Evolutionary conservation across 37 sponge, comb jelly and placozoan species (phyloP).

Genomic region (Hexactinellida sp.): DNA sequence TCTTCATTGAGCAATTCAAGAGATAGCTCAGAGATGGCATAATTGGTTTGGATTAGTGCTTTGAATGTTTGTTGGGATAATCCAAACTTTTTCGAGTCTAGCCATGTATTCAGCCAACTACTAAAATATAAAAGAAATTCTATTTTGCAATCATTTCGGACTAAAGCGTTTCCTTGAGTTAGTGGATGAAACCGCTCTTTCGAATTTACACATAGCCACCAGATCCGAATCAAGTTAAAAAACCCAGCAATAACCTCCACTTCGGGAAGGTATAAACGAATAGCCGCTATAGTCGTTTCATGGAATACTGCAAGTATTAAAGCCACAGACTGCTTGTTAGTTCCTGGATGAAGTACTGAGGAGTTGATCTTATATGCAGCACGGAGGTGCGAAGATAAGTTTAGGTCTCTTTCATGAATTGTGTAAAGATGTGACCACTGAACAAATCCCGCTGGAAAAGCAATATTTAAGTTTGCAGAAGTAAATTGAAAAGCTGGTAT

Average conservation of each 20-base stretch:
- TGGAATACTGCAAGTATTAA: neutral
- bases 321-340: neutral
- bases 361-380: neutral
- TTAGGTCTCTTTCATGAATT: constrained; percentile 3
- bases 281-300: neutral
- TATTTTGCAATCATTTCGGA: neutral
- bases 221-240: neutral
- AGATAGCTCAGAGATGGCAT: neutral
- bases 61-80: neutral
- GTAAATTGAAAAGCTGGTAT: neutral
- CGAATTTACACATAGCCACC: constrained; percentile 7
- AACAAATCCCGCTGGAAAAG: neutral
- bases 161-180: neutral
- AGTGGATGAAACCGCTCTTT: neutral
- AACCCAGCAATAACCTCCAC: neutral
- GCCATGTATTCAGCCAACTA: neutral
- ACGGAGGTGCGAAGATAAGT: constrained; percentile 6
- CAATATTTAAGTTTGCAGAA: neutral
- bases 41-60: neutral
- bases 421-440: neutral
- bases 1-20: neutral
- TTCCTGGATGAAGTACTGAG: neutral
- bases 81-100: neutral
- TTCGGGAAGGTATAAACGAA: constrained; percentile 15
- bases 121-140: neutral